These are phyloP conservation scores for Laterallus jamaicensis DNA, from an alignment of 2,113 vertebrate species.

Conservation along the genomic window DNA sequence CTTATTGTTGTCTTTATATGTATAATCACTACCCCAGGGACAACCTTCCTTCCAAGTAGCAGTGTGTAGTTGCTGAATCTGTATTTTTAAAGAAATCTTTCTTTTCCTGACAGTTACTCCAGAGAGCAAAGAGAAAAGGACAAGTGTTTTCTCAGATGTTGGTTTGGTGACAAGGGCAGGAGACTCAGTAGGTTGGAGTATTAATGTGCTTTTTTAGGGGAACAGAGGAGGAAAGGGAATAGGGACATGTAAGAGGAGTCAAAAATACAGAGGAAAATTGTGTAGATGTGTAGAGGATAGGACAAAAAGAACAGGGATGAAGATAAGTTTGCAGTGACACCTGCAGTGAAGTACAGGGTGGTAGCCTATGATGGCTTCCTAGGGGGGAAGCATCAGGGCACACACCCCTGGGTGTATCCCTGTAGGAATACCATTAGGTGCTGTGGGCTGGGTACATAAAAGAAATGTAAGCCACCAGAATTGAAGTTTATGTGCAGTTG, in stretches of 20 bases:
- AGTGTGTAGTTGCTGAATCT: conserved; percentile 62
- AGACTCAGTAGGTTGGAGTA: background rate
- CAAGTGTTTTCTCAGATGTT: conserved; percentile 40
- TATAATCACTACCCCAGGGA: conserved; percentile 68
- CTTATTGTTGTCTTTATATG: conserved; percentile 71
- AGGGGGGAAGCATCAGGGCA: background rate
- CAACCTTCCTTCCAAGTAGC: conserved; percentile 41
- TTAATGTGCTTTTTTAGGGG: background rate
- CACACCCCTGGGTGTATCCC: background rate
- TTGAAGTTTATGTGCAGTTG: background rate
- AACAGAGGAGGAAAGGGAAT: background rate
- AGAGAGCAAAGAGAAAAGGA: conserved; percentile 36
- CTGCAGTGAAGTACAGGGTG: background rate
- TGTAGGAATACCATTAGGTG: background rate
- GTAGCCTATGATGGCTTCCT: background rate
- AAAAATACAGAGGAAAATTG: background rate
- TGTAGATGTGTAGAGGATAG: background rate
- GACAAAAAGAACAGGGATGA: background rate
- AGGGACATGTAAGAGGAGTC: background rate
- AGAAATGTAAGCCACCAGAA: background rate
- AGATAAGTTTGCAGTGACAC: background rate
- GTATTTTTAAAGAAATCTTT: conserved; percentile 10
- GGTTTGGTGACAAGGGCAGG: conserved; percentile 21
- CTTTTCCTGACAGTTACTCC: conserved; percentile 12
- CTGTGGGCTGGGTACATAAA: background rate